Percentiles rank a stretch among this genome's conserved stretches.
Evolutionary conservation across 2,113 vertebrate genomes (phyloP).

Genomic region (Micromys minutus): DNA sequence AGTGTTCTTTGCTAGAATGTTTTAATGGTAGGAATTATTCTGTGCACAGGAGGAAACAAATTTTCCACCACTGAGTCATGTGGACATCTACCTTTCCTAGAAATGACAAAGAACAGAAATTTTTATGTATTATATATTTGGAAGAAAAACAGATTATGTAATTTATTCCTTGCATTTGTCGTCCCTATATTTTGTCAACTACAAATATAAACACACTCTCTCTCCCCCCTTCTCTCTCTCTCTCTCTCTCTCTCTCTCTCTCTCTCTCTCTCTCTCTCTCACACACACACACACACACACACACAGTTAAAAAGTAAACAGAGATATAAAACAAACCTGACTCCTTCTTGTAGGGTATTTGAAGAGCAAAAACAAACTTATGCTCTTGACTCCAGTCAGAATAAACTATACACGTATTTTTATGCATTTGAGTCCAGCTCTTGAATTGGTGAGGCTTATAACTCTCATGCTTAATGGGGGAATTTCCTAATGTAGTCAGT

Average conservation of each 20-base stretch:
- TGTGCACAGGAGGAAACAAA: neutral
- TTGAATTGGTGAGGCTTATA: slow-evolving; percentile 10
- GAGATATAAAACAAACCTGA: neutral
- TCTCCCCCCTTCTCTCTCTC: no score
- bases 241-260: no score
- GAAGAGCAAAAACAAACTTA: neutral
- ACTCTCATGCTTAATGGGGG: neutral
- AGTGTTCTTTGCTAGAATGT: slow-evolving; percentile 40
- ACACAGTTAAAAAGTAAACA: neutral
- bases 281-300: neutral
- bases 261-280: no score
- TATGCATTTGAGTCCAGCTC: slow-evolving; percentile 2
- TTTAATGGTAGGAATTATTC: neutral
- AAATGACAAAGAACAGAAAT: slow-evolving; percentile 43
- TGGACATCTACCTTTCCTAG: neutral
- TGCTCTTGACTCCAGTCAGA: neutral
- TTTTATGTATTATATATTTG: neutral
- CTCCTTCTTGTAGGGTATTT: neutral
- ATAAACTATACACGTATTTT: neutral
- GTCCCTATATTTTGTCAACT: neutral
- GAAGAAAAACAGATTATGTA: slow-evolving; percentile 34
- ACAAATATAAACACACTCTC: neutral
- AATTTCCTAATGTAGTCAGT: neutral
- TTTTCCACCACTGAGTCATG: neutral
- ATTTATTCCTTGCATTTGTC: neutral